Base-by-base conservation (phyloP, 2,113 vertebrate species). In the Toxostoma redivivum region DNA sequence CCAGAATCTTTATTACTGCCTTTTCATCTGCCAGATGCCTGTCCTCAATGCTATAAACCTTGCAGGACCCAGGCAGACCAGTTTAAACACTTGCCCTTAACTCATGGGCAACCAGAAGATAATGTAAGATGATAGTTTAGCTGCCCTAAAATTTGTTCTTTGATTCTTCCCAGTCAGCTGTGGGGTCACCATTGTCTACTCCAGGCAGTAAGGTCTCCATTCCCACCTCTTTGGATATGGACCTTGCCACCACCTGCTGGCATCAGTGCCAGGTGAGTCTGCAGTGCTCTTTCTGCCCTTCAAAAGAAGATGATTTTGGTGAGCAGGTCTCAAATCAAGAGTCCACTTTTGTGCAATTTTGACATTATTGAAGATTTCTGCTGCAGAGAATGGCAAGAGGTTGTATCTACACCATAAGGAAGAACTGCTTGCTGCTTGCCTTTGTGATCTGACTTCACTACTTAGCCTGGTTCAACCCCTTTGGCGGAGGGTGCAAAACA, bases 321-420 rank as follows among this genome's bases (percentile, higher is more conserved):
- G 15, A 89, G 64, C 31, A 77, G n/a, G 47, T 61, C 44, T 60
- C 33, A 35, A 24, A n/a, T 27, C 1, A 0, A 37, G 60, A 38
- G 48, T 22, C n/a, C 0, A 1, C 28, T 71, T 80, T 21, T 25
- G 27, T 3, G 1, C 11, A 48, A 9, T 76, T 60, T 27, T 25
- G 37, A 64, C 37, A 64, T 23, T 19, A 60, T 7, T 31, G 5
- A 90, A 73, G 44, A 65, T 24, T 61, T 76, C 33, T 23, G 24
- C 44, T 31, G n/a, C n/a, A 45, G 18, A 60, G 44, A 76, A 80
- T 0, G 2, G 76, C 42, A 67, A 72, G 62, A 90, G 53, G 23
- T 12, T 69, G 7, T 13, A 42, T 3, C 40, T 44, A 51, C 31
- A 17, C 22, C 45, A 22, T 0, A 4, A 88, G 33, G 56, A 72